Evolutionary conservation across 2,888 invertebrate species (phyloP), one percentile per base, ranked within the genome.

Genomic region (Apoda limacodes): DNA sequence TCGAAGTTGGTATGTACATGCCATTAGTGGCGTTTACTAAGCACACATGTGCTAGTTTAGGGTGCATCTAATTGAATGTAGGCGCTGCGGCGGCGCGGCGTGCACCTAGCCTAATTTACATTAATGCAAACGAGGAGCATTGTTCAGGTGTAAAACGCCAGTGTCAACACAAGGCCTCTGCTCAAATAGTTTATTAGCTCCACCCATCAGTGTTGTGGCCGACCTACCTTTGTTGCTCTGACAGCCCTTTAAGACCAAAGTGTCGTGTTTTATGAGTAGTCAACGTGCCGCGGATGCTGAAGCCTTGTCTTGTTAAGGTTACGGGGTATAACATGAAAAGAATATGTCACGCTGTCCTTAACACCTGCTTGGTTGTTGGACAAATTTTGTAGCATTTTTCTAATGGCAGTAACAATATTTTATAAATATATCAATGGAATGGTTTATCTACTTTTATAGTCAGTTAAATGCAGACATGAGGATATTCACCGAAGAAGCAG

Each of bases 41-140:
- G 63, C 61, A 68, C 65, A 70, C 60, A 67, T 60, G 65, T 57
- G 67, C 72, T 68, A 69, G 67, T 72, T 72, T 68, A 57, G 67
- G 68, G 64, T 52, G 58, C 67, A 53, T 76, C 76, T 80, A 78
- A 80, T 76, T 76, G 76, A 71, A 72, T 55, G 75, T 74, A 72
- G 76, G 75, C 69, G 57, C 54, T 49, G 51, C 52, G 48, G 72
- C 66, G 60, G 60, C 62, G 56, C 50, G 61, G 63, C 59, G 60
- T 48, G 50, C 48, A 55, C 69, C 70, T 78, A 75, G 74, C 76
- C 76, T 76, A 80, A 80, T 80, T 80, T 78, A 80, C 76, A 80
- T 78, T 76, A 76, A 80, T 78, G 78, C 72, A 78, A 80, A 80
- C 78, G 78, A 78, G 76, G 49, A 67, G 75, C 76, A 76, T 78